These are phyloP conservation scores for Eulemur albifrons DNA, from an alignment of 2,797 vertebrate genomes.

Conservation along the genomic window DNA sequence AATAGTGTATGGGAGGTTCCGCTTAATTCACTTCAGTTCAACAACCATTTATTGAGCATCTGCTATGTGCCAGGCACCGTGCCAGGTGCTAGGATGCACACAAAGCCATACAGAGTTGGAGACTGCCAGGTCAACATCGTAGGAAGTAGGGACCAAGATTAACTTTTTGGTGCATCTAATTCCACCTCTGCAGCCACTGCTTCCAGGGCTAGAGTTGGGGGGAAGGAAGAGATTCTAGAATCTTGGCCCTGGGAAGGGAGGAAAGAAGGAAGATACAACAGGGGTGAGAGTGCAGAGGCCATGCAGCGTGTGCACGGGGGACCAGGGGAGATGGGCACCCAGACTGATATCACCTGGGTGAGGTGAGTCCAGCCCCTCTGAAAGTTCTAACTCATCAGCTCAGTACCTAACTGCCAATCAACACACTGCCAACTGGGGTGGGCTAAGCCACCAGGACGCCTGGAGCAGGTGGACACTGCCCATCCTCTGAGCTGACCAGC, in stretches of 20 bases:
- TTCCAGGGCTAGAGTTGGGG: neutral
- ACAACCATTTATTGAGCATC: conserved; percentile 23
- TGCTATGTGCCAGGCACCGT: neutral
- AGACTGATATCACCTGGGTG: neutral
- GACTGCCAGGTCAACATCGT: neutral
- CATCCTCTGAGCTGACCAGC: neutral
- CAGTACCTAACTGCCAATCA: conserved; percentile 76
- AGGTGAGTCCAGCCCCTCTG: neutral
- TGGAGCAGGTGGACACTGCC: neutral
- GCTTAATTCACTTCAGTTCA: conserved; percentile 3
- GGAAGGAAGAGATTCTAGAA: neutral
- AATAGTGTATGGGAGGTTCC: neutral
- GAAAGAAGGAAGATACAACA: neutral
- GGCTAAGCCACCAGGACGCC: neutral
- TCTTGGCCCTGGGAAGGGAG: neutral
- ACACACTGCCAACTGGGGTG: conserved; percentile 75
- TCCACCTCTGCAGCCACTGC: neutral
- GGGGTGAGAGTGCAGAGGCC: neutral
- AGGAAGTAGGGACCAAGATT: conserved; percentile 41
- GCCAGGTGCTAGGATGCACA: neutral
- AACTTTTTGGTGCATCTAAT: conserved; percentile 41
- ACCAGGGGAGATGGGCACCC: neutral
- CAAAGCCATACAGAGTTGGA: conserved; percentile 61
- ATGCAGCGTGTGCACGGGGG: neutral
- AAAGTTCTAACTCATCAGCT: neutral